These are phyloP conservation scores for Columbina picui DNA, from an alignment of 2,113 vertebrate genomes.

Conservation along the genomic window DNA sequence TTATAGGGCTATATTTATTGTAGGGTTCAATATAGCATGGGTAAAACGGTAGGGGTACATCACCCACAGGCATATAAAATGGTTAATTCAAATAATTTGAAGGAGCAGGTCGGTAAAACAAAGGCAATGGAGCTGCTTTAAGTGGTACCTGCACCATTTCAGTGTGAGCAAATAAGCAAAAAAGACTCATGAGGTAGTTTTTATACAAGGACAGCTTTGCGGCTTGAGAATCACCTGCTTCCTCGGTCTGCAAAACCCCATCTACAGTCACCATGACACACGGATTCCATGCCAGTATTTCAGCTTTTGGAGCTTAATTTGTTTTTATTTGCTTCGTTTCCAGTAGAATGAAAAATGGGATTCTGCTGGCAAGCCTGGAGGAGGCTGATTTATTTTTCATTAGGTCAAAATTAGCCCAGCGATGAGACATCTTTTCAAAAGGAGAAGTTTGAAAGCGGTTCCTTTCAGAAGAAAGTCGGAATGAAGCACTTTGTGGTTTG, in stretches of 20 bases:
- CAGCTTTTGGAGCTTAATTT: neutral
- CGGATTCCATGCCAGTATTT: neutral
- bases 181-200: fast-evolving
- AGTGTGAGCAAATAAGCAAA: neutral
- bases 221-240: neutral
- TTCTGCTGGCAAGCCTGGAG: neutral
- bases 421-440: constrained; percentile 29
- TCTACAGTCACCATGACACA: neutral
- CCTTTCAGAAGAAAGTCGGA: neutral
- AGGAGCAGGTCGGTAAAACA: neutral
- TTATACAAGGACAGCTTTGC: neutral
- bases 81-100: neutral
- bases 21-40: neutral
- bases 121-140: neutral
- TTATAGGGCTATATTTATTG: fast-evolving
- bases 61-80: neutral
- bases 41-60: neutral
- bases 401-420: neutral
- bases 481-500: constrained; percentile 25
- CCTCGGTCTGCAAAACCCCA: fast-evolving
- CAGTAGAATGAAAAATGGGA: neutral
- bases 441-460: neutral
- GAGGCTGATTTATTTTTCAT: neutral
- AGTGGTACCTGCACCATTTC: neutral
- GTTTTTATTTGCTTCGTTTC: constrained; percentile 39